Conservation (phyloP, 2,888 invertebrate species). For the Notodonta dromedarius region DNA sequence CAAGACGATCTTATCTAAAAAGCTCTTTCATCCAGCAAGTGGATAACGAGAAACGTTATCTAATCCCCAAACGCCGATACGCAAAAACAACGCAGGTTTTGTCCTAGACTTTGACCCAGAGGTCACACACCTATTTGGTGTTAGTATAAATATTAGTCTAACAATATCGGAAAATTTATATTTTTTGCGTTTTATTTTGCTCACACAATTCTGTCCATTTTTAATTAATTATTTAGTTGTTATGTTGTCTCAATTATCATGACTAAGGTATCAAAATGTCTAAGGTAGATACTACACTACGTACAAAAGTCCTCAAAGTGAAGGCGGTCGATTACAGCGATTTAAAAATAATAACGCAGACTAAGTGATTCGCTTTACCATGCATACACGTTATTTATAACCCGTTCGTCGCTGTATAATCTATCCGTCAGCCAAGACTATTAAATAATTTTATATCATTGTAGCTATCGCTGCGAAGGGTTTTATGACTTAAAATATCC, state of each 20-base stretch:
- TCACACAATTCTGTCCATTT: no score
- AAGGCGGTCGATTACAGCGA: not conserved
- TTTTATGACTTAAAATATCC: not conserved
- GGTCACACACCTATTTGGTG: no score
- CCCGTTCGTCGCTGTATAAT: not conserved
- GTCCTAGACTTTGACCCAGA: no score
- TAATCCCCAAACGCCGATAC: not conserved
- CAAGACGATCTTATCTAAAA: not conserved
- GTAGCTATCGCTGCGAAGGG: not conserved
- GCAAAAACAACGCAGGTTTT: not conserved
- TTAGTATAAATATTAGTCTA: no score
- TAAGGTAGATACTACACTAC: not conserved
- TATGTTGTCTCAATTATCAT: no score
- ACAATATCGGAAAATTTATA: no score
- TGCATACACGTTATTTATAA: constrained; percentile 2
- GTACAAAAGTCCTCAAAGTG: not conserved
- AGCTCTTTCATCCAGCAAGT: not conserved
- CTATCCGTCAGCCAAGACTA: constrained; percentile 1
- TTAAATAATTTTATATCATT: not conserved
- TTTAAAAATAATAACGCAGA: not conserved
- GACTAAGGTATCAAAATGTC: not conserved
- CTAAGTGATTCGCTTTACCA: constrained; percentile 2
- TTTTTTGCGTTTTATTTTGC: no score
- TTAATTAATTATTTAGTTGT: no score
- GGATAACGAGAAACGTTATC: not conserved